These are phyloP conservation scores for Myripristis murdjan DNA, from an alignment of 2,797 vertebrate species.

Conservation along the genomic window DNA sequence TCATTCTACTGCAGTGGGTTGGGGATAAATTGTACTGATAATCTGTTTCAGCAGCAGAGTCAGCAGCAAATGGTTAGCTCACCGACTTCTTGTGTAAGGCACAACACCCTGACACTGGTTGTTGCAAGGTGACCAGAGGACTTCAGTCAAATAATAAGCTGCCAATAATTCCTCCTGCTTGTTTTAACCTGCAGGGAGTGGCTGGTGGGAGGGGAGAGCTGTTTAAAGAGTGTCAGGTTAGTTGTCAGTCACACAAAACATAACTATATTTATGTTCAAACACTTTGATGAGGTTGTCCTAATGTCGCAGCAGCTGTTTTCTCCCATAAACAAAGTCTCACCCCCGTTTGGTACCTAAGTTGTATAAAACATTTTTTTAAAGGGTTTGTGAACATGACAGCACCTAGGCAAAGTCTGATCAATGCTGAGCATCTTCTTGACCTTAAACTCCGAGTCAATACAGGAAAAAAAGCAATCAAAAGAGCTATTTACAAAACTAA, in stretches of 20 bases:
- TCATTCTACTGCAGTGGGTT: background rate
- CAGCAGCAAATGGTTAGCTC: background rate
- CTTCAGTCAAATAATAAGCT: conserved; percentile 12
- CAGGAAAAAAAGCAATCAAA: conserved; percentile 20
- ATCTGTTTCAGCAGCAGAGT: background rate
- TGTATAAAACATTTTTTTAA: too few relatives aligned
- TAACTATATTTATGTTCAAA: conserved; percentile 38
- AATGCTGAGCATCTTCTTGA: too few relatives aligned
- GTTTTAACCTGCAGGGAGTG: conserved; percentile 58
- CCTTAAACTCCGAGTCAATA: too few relatives aligned
- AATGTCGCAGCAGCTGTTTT: conserved; percentile 32
- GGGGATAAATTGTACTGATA: background rate
- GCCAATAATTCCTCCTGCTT: conserved; percentile 54
- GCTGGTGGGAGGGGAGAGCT: conserved; percentile 38
- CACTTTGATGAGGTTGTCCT: conserved; percentile 35
- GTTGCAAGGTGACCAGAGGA: conserved; percentile 18
- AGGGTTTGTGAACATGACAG: too few relatives aligned
- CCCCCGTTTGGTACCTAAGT: conserved; percentile 34
- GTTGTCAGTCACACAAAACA: conserved; percentile 33
- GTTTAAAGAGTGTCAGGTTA: conserved; percentile 1
- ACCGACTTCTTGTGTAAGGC: background rate
- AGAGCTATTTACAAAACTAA: background rate
- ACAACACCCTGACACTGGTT: background rate
- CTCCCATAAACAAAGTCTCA: conserved; percentile 27
- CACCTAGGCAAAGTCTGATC: too few relatives aligned